These are phyloP conservation scores for Sminthopsis crassicaudata DNA, from an alignment of 2,113 vertebrate genomes.

Conservation along the genomic window DNA sequence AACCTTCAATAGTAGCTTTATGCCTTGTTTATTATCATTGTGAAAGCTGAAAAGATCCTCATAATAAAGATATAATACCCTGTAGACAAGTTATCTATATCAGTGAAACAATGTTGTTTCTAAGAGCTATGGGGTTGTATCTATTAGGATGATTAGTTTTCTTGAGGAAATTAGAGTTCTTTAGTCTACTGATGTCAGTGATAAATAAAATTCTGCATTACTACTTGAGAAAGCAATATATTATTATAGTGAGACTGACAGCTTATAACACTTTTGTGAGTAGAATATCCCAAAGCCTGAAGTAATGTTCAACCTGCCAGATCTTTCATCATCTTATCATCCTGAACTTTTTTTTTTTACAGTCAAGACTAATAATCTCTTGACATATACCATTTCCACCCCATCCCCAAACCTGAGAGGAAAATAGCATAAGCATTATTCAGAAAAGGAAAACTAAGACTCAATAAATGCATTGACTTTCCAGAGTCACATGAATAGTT, in stretches of 20 bases:
- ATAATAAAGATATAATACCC: not conserved
- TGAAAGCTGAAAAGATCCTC: not conserved
- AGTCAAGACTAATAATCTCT: not conserved
- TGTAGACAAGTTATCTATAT: not conserved
- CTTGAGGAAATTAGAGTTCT: not conserved
- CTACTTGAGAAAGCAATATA: not conserved
- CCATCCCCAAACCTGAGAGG: not conserved
- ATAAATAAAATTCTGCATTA: not conserved
- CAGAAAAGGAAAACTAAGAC: not conserved
- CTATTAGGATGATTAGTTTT: not conserved
- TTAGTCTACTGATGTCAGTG: not conserved
- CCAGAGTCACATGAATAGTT: not conserved
- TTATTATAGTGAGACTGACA: not conserved
- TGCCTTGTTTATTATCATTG: constrained; percentile 10
- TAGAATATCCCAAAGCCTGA: constrained; percentile 5
- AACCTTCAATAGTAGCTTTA: not conserved
- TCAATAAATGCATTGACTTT: not conserved
- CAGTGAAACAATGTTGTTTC: not conserved
- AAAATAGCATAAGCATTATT: not conserved
- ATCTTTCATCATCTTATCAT: constrained; percentile 30
- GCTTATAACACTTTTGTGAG: constrained; percentile 14
- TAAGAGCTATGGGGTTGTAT: not conserved
- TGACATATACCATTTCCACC: not conserved
- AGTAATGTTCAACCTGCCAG: constrained; percentile 47
- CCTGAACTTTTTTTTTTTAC: constrained; percentile 7